phyloP scores from a whole-genome alignment of 2,888 invertebrate species.

The Amphipoea oculea region DNA sequence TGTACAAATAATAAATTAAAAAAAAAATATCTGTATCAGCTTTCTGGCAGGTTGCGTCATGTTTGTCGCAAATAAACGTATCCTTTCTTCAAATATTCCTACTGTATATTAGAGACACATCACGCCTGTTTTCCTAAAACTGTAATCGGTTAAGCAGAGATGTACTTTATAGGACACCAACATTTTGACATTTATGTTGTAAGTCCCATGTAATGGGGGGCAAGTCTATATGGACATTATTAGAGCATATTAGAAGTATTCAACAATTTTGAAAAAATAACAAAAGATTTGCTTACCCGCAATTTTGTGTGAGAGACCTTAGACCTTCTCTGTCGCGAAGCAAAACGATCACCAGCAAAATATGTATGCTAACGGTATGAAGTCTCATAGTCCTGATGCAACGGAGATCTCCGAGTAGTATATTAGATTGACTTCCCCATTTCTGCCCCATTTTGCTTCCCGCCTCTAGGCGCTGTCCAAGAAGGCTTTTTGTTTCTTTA shows the following conservation, averaged over 20 bases:
- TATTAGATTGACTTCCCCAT: not conserved
- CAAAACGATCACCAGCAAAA: not conserved
- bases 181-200: no score
- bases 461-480: not conserved
- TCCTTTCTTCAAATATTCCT: not conserved
- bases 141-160: no score
- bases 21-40: no score
- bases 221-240: no score
- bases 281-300: not conserved
- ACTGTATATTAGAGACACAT: no score
- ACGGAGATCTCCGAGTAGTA: not conserved
- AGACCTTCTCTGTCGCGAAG: not conserved
- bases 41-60: no score
- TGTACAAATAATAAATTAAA: no score
- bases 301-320: not conserved
- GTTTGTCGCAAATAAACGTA: no score
- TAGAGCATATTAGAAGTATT: no score
- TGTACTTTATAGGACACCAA: no score
- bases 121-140: no score
- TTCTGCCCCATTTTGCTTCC: not conserved
- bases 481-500: not conserved
- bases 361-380: not conserved
- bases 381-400: not conserved
- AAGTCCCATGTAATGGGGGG: no score
- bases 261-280: not conserved